Conservation (phyloP, 2,888 invertebrate genomes). For the Ichneumoninae sp. region DNA sequence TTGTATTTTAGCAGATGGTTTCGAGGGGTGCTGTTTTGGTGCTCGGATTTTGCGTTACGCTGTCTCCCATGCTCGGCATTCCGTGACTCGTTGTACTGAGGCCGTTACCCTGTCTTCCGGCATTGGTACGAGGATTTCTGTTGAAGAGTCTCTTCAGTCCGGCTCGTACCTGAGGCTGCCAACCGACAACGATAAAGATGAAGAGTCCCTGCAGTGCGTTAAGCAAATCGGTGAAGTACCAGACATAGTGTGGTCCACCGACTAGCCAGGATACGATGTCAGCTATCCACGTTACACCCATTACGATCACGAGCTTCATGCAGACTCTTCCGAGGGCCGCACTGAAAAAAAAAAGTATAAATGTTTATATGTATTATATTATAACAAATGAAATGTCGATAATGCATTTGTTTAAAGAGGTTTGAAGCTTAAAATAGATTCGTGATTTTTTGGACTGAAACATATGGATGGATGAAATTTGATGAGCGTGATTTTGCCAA, state of each 20-base stretch:
- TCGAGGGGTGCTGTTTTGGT: conserved; percentile 87
- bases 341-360: conserved; percentile 84
- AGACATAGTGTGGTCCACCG: conserved; percentile 92
- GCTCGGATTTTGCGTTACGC: conserved; percentile 89
- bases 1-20: conserved; percentile 85
- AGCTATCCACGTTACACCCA: conserved; percentile 92
- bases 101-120: conserved; percentile 87
- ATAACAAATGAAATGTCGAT: background rate
- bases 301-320: conserved; percentile 93
- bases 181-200: conserved; percentile 95
- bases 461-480: conserved; percentile 13
- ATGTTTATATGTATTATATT: background rate
- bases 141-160: conserved; percentile 89
- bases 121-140: conserved; percentile 86
- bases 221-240: conserved; percentile 94
- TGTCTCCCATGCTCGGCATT: conserved; percentile 92
- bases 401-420: background rate
- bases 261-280: conserved; percentile 94
- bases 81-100: conserved; percentile 92
- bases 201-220: conserved; percentile 95
- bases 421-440: background rate
- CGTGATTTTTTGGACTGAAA: background rate
- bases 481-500: conserved; percentile 33
- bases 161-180: conserved; percentile 92
- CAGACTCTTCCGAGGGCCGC: conserved; percentile 93